Evolutionary conservation across 2,113 vertebrate species (phyloP), one percentile per base, ranked within the genome.

Genomic region (Pygathrix nemaeus): DNA sequence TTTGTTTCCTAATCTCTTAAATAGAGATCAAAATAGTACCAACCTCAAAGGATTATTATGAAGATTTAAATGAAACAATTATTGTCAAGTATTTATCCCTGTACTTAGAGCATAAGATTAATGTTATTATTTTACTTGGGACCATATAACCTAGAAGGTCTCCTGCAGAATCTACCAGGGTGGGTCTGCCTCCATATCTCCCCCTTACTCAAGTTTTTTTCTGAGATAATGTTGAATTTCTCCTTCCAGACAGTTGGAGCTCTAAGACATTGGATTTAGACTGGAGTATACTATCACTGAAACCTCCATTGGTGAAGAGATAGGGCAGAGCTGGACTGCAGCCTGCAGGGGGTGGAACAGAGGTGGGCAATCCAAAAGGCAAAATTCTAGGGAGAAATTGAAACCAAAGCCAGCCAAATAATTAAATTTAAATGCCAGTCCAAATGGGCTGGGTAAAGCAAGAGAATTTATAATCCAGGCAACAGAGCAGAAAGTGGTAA

Each of bases 11-110:
- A 70, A 57, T 88, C 27, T 94, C 6, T 52, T 75, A 94, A 85
- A 75, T 75, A 52, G 27, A 27, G 27, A 13, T 66, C 30, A 81
- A 43, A 81, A 82, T 68, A 90, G 27, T 70, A 45, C 55, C n/a
- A 80, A 81, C 3, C 1, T 95, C 82, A 97, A 86, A 94, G 2
- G 11, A 80, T 75, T 75, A 43, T 72, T 79, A n/a, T 70, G 40
- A 93, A 66, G 17, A 84, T 68, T 88, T 90, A 78, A 96, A 82
- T 76, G 75, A 87, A 90, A 82, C 48, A 68, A 84, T 72, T 93
- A 78, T 18, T 61, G 8, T 66, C 78, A 88, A 88, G 17, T 35
- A 72, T 76, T 76, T 78, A 93, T 72, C n/a, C 20, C 59, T 83
- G 59, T 66, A 27, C 70, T 93, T 90, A 27, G 43, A 61, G 48